Evolutionary conservation across 2,888 invertebrate species (phyloP), one percentile per base, ranked within the genome.

Genomic region (Dicycla oo): DNA sequence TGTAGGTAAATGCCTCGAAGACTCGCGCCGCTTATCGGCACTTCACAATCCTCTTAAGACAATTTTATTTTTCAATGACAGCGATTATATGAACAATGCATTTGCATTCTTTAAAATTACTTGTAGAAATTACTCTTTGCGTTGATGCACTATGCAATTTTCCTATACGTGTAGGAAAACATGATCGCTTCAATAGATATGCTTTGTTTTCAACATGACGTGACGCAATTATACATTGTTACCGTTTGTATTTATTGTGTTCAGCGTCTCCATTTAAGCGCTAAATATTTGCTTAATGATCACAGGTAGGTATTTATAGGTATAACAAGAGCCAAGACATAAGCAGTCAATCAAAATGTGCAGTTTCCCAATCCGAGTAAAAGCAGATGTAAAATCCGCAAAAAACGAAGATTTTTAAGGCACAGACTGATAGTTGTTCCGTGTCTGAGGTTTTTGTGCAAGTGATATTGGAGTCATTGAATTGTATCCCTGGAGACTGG

Each of bases 91-190:
- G 30, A 58, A 68, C 78, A 64, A 75, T 74, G 73, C 60, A 66
- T 68, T 82, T 79, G 69, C 63, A 60, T 82, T 78, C 71, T 43
- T 76, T 72, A n/a, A 53, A 75, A 64, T 54, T 20, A 80, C 53
- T 57, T 30, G 47, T 23, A 67, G 49, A 11, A 60, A 70, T 81
- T 80, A 75, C 62, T 61, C 65, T 65, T 43, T 26, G 47, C 20
- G n/a, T 54, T 56, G 43, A 53, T 66, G 60, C 53, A 30, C 30
- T 66, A 62, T 58, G 76, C 62, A 66, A 54, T 78, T 80, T 75
- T 68, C 54, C 30, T 56, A 47, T 45, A 54, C 38, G 15, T 56
- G 30, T 43, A 67, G 34, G 54, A 40, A 54, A 26, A 75, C 38
- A 51, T 43, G 51, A 47, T 51, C 18, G 18, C 49, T 45, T 58